These are phyloP conservation scores for Corydoras maculifer DNA, from an alignment of 2,113 vertebrate species.

Conservation along the genomic window DNA sequence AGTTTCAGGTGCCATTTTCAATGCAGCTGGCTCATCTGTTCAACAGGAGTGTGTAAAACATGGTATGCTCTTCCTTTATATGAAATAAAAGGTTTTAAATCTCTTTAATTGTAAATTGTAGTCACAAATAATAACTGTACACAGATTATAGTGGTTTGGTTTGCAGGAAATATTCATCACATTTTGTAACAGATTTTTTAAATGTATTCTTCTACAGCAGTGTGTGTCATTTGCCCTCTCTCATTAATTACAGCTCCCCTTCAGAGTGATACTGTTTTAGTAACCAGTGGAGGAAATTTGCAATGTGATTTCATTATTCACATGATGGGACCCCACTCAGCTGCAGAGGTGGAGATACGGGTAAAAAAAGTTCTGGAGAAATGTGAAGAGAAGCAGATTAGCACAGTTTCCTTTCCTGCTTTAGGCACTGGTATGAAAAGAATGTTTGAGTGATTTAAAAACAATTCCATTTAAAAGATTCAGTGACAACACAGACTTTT, in stretches of 20 bases:
- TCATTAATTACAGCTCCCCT: constrained; percentile 38
- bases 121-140: not conserved
- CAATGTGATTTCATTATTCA: constrained; percentile 54
- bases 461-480: too few species aligned
- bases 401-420: constrained; percentile 55
- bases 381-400: constrained; percentile 51
- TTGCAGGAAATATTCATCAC: too few species aligned
- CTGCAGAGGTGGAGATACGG: constrained; percentile 10
- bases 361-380: constrained; percentile 50
- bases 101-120: not conserved
- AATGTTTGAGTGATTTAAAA: not conserved
- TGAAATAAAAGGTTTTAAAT: not conserved
- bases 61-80: constrained; percentile 30
- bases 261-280: constrained; percentile 33
- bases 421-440: constrained; percentile 48
- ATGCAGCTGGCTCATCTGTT: constrained; percentile 45
- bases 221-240: not conserved
- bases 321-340: constrained; percentile 46
- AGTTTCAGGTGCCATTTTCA: constrained; percentile 52
- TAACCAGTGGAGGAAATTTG: constrained; percentile 49
- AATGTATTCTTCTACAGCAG: too few species aligned
- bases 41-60: constrained; percentile 43
- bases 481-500: not conserved
- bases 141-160: too few species aligned
- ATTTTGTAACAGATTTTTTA: too few species aligned